Evolutionary conservation across 2,888 invertebrate genomes (phyloP), one percentile per base, ranked within the genome.

Genomic region (Cacoxenus indagator): DNA sequence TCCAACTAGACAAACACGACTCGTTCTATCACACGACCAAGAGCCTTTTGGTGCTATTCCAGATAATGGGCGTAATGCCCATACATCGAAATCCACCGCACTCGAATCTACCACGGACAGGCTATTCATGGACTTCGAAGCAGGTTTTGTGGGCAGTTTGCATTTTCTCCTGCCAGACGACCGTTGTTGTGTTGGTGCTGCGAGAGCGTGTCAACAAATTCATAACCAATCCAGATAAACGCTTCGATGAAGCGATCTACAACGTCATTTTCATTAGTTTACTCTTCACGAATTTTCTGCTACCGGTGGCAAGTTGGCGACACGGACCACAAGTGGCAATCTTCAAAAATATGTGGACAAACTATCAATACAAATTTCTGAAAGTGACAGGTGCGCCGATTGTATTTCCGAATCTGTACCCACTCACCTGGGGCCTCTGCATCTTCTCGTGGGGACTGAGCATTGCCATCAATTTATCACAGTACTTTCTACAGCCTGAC

Each of bases 291-390:
- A 93, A 93, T 83, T 93, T 93, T 76, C 85, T 93, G 6, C 82
- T 93, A 65, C 93, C 93, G 0, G 84, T 91, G 14, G 92, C 92
- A 0, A 92, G 93, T 0, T 93, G 93, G 93, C 89, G 93, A 0
- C 93, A 93, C 78, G 93, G 93, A 0, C 86, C 87, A 0, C 91
- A 93, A 86, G 93, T 93, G 29, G 93, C 93, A 0, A 92, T 92
- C 75, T 93, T 93, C 76, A 93, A 93, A 86, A 93, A 93, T 78
- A 93, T 93, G 93, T 93, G 93, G 93, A 93, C 93, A 0, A 91
- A 91, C 84, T 93, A 93, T 87, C 93, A 93, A 89, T 91, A 92
- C 82, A 86, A 86, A 69, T 87, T 85, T 74, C 78, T 84, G 22
- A 84, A 85, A 71, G 87, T 88, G 0, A 87, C 87, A 1, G 87